Evolutionary conservation across 1,140 invertebrate species (phyloP), one percentile per base, ranked within the genome.

Genomic region (Oncopodura yosiiana): DNA sequence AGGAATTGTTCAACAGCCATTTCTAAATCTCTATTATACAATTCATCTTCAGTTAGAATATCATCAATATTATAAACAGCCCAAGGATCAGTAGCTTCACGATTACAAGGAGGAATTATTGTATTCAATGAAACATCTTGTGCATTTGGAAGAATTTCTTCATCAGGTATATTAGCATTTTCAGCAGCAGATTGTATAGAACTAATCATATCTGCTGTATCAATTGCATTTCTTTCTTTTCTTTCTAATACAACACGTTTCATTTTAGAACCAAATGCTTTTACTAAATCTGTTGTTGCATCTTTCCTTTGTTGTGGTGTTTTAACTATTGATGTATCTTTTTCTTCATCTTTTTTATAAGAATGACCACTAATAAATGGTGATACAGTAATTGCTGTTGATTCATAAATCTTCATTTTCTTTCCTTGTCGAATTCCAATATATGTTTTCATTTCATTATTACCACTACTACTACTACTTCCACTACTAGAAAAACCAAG

Each of bases 181-280:
- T 43, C 41, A 12, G 56, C 29, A 6, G 62, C 62, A 16, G 42
- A 19, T 16, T 52, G 26, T 3, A 64, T 56, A 43, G 53, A 59
- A 23, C 53, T 49, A 30, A 56, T 43, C 62, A 64, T 64, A 19
- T 58, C 46, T 2, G 24, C 30, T 6, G 30, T 48, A 16, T 58
- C 41, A 26, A 57, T 55, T 24, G 46, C 16, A 42, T 56, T 56
- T 24, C 59, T 61, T 38, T 64, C 62, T 5, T 30, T 16, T 14
- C 53, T 43, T 52, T 64, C 62, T 9, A 52, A 56, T 16, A 32
- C 44, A n/a, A 58, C 24, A 5, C 49, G 18, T 48, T 64, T 64
- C 53, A 37, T 55, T 39, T 64, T 64, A 1, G 62, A 64, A 19
- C 62, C 62, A 56, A 64, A 64, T 3, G 54, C 44, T 39, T 61